These are phyloP conservation scores for Nyctibius bracteatus DNA, from an alignment of 2,113 vertebrate genomes.

Conservation along the genomic window DNA sequence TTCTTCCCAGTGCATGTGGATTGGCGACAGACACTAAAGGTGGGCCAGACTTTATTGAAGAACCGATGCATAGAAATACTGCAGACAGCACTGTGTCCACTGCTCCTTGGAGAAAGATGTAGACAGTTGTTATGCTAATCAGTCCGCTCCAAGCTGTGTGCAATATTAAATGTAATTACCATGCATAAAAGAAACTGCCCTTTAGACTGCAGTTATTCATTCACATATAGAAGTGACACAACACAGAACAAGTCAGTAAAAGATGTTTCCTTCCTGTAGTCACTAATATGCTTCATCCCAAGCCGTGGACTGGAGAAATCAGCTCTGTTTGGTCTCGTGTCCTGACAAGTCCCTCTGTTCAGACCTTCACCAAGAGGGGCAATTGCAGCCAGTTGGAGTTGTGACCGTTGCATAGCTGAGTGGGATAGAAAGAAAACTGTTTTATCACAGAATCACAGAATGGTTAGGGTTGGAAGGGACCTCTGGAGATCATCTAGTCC, in stretches of 20 bases:
- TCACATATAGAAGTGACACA: background rate
- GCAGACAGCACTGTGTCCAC: background rate
- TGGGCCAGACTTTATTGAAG: background rate
- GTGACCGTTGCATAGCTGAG: background rate
- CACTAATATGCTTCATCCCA: background rate
- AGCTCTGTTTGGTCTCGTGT: background rate
- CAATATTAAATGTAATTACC: background rate
- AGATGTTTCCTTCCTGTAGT: background rate
- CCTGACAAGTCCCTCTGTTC: background rate
- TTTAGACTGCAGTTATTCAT: background rate
- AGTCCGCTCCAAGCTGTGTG: background rate
- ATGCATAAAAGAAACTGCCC: background rate
- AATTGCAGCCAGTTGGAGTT: background rate
- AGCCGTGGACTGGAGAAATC: background rate
- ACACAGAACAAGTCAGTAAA: background rate
- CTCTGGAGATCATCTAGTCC: too few species aligned
- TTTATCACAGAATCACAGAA: too few species aligned
- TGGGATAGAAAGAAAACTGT: background rate
- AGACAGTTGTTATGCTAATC: background rate
- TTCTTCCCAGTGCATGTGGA: background rate
- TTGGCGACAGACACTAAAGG: background rate
- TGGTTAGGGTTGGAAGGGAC: too few species aligned
- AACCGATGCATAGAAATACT: background rate
- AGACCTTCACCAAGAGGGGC: background rate
- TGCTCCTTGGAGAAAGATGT: background rate